Evolutionary conservation across 2,113 vertebrate species (phyloP).

Genomic region (Puffinus mauretanicus): DNA sequence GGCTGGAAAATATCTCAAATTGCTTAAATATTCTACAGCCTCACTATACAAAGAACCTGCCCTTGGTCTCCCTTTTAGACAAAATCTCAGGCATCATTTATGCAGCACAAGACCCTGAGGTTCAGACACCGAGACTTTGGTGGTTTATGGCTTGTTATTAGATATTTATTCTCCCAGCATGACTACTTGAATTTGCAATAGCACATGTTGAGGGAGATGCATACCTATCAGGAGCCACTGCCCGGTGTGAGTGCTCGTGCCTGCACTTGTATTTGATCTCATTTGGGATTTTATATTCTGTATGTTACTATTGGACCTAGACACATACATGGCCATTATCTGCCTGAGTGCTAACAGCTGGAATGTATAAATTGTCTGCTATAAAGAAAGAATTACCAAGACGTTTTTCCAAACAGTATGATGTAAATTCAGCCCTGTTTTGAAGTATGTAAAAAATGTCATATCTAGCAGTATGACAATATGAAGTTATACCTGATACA

Average conservation of each 20-base stretch:
- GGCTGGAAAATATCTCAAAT: not conserved
- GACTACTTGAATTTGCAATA: conserved; percentile 3
- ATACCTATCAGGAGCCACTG: not conserved
- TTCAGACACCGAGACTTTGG: not conserved
- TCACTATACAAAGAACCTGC: not conserved
- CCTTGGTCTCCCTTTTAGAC: not conserved
- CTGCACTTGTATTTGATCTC: not conserved
- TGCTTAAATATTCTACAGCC: not conserved
- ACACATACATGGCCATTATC: not conserved
- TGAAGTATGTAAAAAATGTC: not conserved
- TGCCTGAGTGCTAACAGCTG: not conserved
- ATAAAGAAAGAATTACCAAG: not conserved
- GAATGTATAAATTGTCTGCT: not conserved
- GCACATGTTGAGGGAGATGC: not conserved
- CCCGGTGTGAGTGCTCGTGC: not conserved
- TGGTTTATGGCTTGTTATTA: not conserved
- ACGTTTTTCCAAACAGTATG: not conserved
- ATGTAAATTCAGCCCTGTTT: not conserved
- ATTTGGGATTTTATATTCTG: not conserved
- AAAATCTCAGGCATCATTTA: conserved; percentile 12
- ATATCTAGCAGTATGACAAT: not conserved
- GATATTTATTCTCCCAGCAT: conserved; percentile 8
- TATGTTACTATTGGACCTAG: not conserved
- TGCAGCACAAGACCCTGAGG: not conserved
- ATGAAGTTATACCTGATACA: not conserved